Evolutionary conservation across 1,140 invertebrate species (phyloP).

Genomic region (Chrysopa pallens): DNA sequence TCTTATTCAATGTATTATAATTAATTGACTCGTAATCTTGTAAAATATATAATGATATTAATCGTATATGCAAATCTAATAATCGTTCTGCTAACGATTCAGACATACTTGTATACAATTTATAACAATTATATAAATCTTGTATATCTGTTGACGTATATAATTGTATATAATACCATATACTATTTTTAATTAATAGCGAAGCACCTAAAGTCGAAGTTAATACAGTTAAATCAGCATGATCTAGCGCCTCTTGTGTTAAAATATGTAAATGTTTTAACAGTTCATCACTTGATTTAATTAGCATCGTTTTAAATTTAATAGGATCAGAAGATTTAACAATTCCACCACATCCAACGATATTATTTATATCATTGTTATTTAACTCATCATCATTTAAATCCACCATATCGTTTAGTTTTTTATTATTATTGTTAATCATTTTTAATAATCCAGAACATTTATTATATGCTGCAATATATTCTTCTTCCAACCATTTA

Average conservation of each 20-base stretch:
- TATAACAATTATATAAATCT: constrained; percentile 31
- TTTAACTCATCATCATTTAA: constrained; percentile 13
- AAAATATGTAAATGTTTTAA: constrained; percentile 55
- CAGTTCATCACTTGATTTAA: constrained; percentile 47
- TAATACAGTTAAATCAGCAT: constrained; percentile 56
- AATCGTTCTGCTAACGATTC: constrained; percentile 62
- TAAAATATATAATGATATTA: constrained; percentile 55
- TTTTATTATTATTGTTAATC: constrained; percentile 10
- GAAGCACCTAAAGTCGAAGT: constrained; percentile 61
- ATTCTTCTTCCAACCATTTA: constrained; percentile 57
- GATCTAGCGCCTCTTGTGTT: constrained; percentile 62
- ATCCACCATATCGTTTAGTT: constrained; percentile 16
- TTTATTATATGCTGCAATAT: constrained; percentile 30
- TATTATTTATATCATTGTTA: background rate
- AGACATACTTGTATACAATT: constrained; percentile 58
- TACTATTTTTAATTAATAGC: constrained; percentile 51
- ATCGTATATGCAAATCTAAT: constrained; percentile 53
- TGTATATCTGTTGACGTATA: constrained; percentile 23
- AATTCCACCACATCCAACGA: constrained; percentile 26
- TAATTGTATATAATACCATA: constrained; percentile 51
- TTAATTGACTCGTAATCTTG: constrained; percentile 56
- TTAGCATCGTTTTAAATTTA: constrained; percentile 46
- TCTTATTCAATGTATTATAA: constrained; percentile 31
- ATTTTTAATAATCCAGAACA: constrained; percentile 23
- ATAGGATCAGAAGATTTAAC: constrained; percentile 50